Evolutionary conservation across 2,797 vertebrate species (phyloP), one percentile per base, ranked within the genome.

Genomic region (Molossus alvarezi): DNA sequence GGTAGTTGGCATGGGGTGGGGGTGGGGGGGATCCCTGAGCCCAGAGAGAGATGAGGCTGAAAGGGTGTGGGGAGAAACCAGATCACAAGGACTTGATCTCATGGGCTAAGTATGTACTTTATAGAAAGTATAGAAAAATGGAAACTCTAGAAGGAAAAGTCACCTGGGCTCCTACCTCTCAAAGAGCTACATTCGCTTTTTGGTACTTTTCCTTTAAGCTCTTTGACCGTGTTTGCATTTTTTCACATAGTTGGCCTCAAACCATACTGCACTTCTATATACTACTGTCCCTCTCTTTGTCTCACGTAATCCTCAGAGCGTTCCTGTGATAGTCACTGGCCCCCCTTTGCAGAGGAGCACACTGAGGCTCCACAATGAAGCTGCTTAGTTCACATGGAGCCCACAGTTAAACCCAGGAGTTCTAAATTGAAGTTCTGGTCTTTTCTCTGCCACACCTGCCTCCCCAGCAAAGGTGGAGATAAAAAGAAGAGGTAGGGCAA

Each of bases 121-220:
- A 73, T 51, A 86, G 51, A 91, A 67, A 94, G 45, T 51, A 37
- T 25, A 41, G 53, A 82, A 53, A 76, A 91, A 33, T 73, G 57
- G 62, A 83, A 72, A 67, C 79, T 73, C 3, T 82, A 51, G n/a
- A 23, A 62, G 73, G 33, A 48, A 95, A 76, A 92, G 51, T 45
- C n/a, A 64, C n/a, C 20, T 45, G 45, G 23, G n/a, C 37, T 27
- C 13, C 21, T 75, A 25, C n/a, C 87, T 84, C 83, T 77, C 20
- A 67, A 76, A 76, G 73, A 60, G 23, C 15, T 69, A 9, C n/a
- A n/a, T 48, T 29, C 14, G 67, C 37, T 48, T 69, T 73, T 73
- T 23, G 20, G 20, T 58, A 27, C 15, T 29, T 48, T 76, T 84
- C 57, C 55, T 55, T 79, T 29, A 25, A 37, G 55, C 45, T 84